These are phyloP conservation scores for Zaprionus ornatus DNA, from an alignment of 1,140 invertebrate genomes.

Conservation along the genomic window DNA sequence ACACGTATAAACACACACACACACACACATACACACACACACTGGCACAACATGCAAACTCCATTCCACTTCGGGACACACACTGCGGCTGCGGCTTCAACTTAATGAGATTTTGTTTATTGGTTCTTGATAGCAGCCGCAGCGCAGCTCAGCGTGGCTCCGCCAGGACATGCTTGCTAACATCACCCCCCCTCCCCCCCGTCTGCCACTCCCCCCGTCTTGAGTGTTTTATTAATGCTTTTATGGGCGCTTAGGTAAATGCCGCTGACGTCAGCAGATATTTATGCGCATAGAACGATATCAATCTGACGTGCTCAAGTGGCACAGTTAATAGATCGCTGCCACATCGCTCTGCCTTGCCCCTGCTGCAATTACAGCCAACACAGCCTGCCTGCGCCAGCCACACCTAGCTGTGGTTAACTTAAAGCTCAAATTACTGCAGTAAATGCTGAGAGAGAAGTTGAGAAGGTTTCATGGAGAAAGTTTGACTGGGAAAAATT, in stretches of 20 bases:
- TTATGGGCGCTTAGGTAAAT: constrained; percentile 55
- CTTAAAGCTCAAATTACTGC: background rate
- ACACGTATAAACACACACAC: background rate
- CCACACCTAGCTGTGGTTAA: background rate
- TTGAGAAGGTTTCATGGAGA: background rate
- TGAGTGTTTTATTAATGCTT: constrained; percentile 48
- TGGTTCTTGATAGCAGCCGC: constrained; percentile 64
- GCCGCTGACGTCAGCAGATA: constrained; percentile 36
- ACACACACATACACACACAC: background rate
- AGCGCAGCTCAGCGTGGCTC: background rate
- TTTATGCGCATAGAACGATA: constrained; percentile 31
- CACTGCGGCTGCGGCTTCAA: constrained; percentile 58
- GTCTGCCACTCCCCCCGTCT: background rate
- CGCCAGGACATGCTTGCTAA: constrained; percentile 13
- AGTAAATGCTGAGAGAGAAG: no score
- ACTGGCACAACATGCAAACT: background rate
- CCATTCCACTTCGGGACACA: constrained; percentile 2
- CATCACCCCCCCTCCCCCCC: no score
- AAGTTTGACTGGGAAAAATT: no score
- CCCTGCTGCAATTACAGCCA: constrained; percentile 22
- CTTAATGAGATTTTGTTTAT: constrained; percentile 79
- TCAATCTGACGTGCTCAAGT: constrained; percentile 46
- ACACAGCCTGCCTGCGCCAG: background rate
- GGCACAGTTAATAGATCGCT: constrained; percentile 27
- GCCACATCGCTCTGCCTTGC: background rate